A percentile compares a stretch with the other conserved stretches of the same genome.
phyloP scores from a whole-genome alignment of 2,113 vertebrate genomes.

The Heterocephalus glaber region DNA sequence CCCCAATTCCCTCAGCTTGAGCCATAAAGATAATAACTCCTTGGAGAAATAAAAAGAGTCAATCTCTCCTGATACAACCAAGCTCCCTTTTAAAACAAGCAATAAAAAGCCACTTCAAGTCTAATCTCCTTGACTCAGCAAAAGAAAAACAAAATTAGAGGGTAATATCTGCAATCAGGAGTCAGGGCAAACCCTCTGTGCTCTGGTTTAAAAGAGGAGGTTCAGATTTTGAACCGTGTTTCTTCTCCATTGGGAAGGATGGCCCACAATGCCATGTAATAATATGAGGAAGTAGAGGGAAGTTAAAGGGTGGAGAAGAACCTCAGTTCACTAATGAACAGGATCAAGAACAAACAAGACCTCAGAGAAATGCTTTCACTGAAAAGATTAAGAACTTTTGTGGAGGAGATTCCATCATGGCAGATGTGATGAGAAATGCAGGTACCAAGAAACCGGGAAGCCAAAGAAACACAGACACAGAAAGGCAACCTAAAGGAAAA shows the following conservation, averaged over 20 bases:
- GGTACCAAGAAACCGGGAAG: neutral
- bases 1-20: neutral
- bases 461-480: neutral
- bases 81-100: constrained; percentile 51
- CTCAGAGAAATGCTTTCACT: neutral
- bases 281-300: neutral
- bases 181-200: neutral
- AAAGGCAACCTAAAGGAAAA: neutral
- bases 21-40: constrained; percentile 48
- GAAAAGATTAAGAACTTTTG: neutral
- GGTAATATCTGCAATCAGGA: neutral
- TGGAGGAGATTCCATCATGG: no score
- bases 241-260: neutral
- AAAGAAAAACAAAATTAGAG: neutral
- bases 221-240: neutral
- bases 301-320: no score
- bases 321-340: neutral
- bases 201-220: constrained; percentile 2
- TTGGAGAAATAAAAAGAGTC: constrained; percentile 14
- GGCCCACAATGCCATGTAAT: neutral
- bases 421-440: neutral
- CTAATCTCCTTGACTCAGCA: constrained; percentile 50
- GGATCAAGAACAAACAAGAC: neutral
- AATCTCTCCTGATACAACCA: neutral
- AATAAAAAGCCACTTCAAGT: constrained; percentile 52